Conservation (phyloP, 2,888 invertebrate genomes). For the Trilocha varians region DNA sequence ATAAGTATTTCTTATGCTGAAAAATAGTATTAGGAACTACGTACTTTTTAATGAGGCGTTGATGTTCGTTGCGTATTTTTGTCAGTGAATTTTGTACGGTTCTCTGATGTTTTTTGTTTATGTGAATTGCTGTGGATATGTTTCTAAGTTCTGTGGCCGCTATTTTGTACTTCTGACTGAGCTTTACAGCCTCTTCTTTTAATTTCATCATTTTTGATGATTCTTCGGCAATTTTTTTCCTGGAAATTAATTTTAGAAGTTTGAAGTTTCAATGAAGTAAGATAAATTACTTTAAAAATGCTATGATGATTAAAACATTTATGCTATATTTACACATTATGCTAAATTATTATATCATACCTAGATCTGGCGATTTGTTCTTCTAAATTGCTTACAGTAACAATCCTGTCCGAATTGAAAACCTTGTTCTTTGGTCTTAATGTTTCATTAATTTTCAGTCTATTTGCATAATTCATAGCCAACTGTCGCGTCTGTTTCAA, state of each 20-base stretch:
- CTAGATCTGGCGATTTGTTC: constrained; percentile 55
- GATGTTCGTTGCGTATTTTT: constrained; percentile 56
- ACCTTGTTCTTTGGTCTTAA: constrained; percentile 44
- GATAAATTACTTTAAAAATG: neutral
- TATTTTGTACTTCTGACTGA: constrained; percentile 58
- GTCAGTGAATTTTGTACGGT: constrained; percentile 44
- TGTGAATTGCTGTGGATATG: constrained; percentile 51
- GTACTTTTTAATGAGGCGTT: constrained; percentile 59
- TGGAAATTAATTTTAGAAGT: constrained; percentile 32
- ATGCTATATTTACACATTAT: neutral
- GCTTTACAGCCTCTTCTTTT: constrained; percentile 52
- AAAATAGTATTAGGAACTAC: constrained; percentile 9
- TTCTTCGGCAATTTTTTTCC: constrained; percentile 62
- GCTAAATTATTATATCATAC: constrained; percentile 22
- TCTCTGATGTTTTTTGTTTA: constrained; percentile 57
- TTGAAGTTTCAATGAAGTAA: neutral
- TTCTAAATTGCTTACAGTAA: constrained; percentile 33
- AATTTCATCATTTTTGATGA: constrained; percentile 55
- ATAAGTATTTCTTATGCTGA: constrained; percentile 7
- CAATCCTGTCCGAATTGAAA: constrained; percentile 17
- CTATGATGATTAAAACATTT: neutral
- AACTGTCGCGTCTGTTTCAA: constrained; percentile 55
- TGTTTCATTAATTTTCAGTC: constrained; percentile 36
- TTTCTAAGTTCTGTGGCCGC: constrained; percentile 55
- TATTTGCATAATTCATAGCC: constrained; percentile 27